A percentile compares a stretch with the other conserved stretches of the same genome.
phyloP scores from a whole-genome alignment of 2,797 vertebrate species.

The Alca torda region DNA sequence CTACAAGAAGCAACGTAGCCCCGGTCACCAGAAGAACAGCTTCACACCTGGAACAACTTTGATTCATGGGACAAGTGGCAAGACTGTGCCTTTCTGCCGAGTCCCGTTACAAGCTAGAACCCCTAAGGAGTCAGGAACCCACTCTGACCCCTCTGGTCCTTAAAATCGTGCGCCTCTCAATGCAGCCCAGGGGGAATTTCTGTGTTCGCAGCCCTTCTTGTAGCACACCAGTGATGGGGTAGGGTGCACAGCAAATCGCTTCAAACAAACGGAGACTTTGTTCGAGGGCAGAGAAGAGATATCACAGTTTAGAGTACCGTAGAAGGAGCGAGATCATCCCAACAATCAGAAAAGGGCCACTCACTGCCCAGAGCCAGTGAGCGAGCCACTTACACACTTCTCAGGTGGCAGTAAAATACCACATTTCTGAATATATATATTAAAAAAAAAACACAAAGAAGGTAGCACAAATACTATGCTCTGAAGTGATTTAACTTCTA shows the following conservation, averaged over 20 bases:
- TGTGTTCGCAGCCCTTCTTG: not conserved
- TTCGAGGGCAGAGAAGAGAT: not conserved
- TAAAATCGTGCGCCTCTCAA: rapidly evolving
- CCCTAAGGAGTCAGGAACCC: rapidly evolving
- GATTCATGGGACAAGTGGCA: not conserved
- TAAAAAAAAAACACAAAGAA: not conserved
- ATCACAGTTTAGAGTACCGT: not conserved
- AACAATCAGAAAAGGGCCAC: not conserved
- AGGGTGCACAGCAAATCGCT: not conserved
- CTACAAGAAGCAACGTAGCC: not conserved
- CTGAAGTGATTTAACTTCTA: not conserved
- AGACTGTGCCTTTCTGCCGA: rapidly evolving
- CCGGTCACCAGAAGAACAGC: not conserved
- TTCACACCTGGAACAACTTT: not conserved
- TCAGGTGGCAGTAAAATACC: constrained; percentile 10
- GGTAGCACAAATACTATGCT: not conserved
- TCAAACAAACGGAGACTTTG: not conserved
- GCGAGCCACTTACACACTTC: not conserved
- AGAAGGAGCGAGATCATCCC: not conserved
- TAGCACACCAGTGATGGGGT: too few species aligned
- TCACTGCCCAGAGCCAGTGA: not conserved
- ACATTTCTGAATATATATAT: not conserved
- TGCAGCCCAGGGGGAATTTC: not conserved
- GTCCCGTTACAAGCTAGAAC: not conserved
- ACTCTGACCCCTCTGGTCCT: not conserved